A percentile compares a stretch with the other conserved stretches of the same genome.
Conservation (phyloP, 2,888 invertebrate genomes). For the Dione vanillae region DNA sequence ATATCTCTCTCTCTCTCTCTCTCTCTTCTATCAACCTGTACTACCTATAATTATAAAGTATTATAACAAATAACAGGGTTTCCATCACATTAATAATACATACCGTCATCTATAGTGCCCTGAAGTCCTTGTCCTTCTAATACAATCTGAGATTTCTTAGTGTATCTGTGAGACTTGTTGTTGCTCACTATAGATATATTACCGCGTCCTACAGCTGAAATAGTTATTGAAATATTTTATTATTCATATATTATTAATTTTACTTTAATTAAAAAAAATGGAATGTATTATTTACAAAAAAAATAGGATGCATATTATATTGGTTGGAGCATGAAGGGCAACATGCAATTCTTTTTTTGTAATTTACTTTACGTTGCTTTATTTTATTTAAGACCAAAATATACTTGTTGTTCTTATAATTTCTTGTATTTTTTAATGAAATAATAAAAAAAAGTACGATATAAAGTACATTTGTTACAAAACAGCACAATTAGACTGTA, state of each 20-base stretch:
- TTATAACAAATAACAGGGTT: no score
- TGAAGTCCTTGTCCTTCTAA: conserved; percentile 76
- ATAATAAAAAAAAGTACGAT: background rate
- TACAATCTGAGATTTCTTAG: conserved; percentile 87
- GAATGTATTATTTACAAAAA: background rate
- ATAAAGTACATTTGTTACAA: background rate
- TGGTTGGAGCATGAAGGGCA: background rate
- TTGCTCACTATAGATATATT: conserved; percentile 95
- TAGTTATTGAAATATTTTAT: conserved; percentile 1
- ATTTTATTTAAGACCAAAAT: background rate
- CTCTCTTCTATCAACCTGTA: no score
- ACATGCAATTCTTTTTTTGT: background rate
- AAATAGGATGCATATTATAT: background rate
- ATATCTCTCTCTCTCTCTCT: no score
- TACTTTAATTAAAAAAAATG: background rate
- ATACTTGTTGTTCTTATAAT: background rate
- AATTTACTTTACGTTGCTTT: background rate
- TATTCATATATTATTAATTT: no score
- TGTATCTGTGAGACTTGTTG: conserved; percentile 91
- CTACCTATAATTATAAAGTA: no score
- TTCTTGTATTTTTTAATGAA: background rate
- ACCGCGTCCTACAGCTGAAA: conserved; percentile 88
- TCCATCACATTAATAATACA: conserved; percentile 32
- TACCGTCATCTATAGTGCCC: conserved; percentile 72
- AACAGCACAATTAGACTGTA: background rate